Percentiles rank a stretch among this genome's conserved stretches.
These are phyloP conservation scores for Tethya wilhelma DNA, from an alignment of 37 sponge, comb jelly and placozoan genomes.

Conservation along the genomic window DNA sequence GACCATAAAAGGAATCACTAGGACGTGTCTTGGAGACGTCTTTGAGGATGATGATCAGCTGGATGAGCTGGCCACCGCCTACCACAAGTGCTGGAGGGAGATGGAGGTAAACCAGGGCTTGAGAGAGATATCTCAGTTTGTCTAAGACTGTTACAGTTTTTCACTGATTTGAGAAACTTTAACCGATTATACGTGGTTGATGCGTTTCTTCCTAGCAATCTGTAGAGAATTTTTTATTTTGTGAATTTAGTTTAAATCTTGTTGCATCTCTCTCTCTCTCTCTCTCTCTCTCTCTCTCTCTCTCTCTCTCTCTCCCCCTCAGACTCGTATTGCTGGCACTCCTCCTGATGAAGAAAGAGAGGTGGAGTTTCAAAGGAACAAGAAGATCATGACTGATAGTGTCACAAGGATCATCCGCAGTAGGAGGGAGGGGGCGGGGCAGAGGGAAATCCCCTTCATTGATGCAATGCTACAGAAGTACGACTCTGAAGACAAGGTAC, in stretches of 20 bases:
- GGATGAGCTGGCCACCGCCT: conserved; percentile 44
- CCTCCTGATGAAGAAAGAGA: conserved; percentile 72
- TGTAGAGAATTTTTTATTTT: not conserved
- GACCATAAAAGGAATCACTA: conserved; percentile 73
- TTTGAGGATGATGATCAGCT: conserved; percentile 56
- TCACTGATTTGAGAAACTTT: not conserved
- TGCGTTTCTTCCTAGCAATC: not conserved
- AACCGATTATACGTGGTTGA: not conserved
- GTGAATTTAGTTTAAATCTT: too few species aligned
- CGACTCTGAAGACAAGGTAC: conserved; percentile 61
- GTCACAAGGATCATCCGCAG: conserved; percentile 15
- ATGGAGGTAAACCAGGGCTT: conserved; percentile 55
- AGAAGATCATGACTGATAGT: conserved; percentile 13
- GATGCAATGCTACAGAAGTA: conserved; percentile 55
- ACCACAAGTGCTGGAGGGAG: conserved; percentile 59
- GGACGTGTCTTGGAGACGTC: conserved; percentile 60
- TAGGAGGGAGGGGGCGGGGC: conserved; percentile 17
- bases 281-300: too few species aligned
- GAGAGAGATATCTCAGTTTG: too few species aligned
- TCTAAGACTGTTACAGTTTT: not conserved
- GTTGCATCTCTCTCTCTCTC: too few species aligned
- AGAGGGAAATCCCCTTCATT: conserved; percentile 65
- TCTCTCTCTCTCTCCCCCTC: too few species aligned
- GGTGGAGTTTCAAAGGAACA: conserved; percentile 53
- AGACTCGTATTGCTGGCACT: too few species aligned